Base-by-base conservation (phyloP, 2,113 vertebrate species). In the Triplophysa dalaica region DNA sequence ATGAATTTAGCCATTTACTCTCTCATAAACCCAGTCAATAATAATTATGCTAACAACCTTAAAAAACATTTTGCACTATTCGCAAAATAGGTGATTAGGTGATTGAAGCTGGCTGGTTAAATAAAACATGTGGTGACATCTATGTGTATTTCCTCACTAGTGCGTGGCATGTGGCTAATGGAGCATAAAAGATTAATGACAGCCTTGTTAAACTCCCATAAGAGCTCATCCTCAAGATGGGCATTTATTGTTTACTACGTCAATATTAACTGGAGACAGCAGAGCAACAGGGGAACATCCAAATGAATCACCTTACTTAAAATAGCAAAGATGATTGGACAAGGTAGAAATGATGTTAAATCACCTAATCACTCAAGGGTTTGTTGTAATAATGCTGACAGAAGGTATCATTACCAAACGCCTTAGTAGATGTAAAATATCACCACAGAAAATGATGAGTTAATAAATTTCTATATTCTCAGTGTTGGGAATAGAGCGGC, bases 171-270 rank as follows among this genome's bases (percentile, higher is more conserved):
- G 62, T 4, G 16, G 65, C 64, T 78, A 69, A 78, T 61, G 41
- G 54, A 61, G 76, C 76, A 21, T 60, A 69, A 78, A 66, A 60
- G 52, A 69, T 78, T 69, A 78, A 68, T 43, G 76, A n/a, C 64
- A 60, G 54, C 76, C 76, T 78, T 52, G 41, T 78, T 78, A 60
- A 78, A 78, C 76, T 61, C 52, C 60, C 76, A 69, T 78, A 69
- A 78, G 52, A 60, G 70, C 70, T 24, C 6, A 60, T 73, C 54
- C 70, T 60, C 6, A 0, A 38, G 52, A 72, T 56, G 52, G 6
- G 2, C 52, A 19, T 13, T 73, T 33, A 60, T 16, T 60, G 70
- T 73, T 60, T 73, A 22, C 54, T 16, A 3, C 24, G 33, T 73
- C 70, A 24, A 73, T 73, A 73, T 73, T 11, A 73, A n/a, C 54